A percentile compares a stretch with the other conserved stretches of the same genome.
Conservation (phyloP, 1,140 invertebrate genomes). For the Nasonia longicornis region DNA sequence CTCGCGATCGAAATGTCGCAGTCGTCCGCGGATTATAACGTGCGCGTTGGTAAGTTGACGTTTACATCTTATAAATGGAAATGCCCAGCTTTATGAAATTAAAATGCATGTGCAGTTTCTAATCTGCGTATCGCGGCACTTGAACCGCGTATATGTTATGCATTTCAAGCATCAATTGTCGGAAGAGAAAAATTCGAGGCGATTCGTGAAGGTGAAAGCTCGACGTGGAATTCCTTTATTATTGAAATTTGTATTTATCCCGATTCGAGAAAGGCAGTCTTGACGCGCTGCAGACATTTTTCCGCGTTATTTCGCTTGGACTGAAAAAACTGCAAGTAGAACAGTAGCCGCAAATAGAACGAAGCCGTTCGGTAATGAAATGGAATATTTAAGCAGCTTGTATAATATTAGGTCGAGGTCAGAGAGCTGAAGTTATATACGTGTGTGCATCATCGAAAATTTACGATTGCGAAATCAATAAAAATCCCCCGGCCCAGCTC, state of each 20-base stretch:
- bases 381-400: not conserved
- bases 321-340: too few species aligned
- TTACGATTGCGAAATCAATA: slow-evolving; percentile 14
- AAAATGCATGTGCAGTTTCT: not conserved
- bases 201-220: not conserved
- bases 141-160: not conserved
- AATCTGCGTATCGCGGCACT: too few species aligned
- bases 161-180: too few species aligned
- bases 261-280: too few species aligned
- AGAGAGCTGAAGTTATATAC: not conserved
- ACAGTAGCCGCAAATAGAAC: not conserved
- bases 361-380: not conserved
- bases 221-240: not conserved
- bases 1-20: not conserved
- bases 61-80: not conserved
- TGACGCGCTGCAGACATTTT: not conserved
- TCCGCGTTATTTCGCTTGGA: too few species aligned
- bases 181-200: not conserved
- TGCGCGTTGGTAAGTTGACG: not conserved
- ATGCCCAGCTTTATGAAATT: not conserved
- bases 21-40: not conserved
- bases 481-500: not conserved
- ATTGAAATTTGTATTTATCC: not conserved
- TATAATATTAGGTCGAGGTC: not conserved
- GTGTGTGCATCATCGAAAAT: not conserved